A percentile compares a stretch with the other conserved stretches of the same genome.
Evolutionary conservation across 30 jellyfish, hydroid and myxozoan species (phyloP).

Genomic region (Clytia hemisphaerica): DNA sequence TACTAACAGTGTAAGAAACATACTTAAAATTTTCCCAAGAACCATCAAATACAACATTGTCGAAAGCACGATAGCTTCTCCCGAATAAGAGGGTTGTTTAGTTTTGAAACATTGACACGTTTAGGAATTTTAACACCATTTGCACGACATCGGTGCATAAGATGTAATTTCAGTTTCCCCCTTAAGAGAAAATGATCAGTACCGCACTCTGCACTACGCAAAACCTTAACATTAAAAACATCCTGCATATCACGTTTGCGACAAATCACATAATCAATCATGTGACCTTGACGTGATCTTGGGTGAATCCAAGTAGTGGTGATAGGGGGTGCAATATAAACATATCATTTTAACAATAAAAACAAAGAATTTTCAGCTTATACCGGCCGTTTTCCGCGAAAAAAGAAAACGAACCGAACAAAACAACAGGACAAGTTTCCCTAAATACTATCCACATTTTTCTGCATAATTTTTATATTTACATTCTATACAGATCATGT

Average conservation of each 20-base stretch:
- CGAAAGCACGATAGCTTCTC: not conserved
- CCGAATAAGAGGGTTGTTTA: not conserved
- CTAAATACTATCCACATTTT: too few relatives aligned
- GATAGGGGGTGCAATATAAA: constrained; percentile 11
- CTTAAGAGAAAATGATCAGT: constrained; percentile 24
- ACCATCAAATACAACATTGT: not conserved
- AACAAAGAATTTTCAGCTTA: too few relatives aligned
- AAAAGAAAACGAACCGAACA: too few relatives aligned
- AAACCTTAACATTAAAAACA: not conserved
- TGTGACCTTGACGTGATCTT: constrained; percentile 37
- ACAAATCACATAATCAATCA: constrained; percentile 28
- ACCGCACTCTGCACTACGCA: constrained; percentile 37
- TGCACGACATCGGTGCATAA: not conserved
- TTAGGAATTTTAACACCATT: not conserved
- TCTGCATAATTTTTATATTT: too few relatives aligned
- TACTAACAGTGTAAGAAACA: not conserved
- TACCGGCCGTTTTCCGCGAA: too few relatives aligned
- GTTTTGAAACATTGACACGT: constrained; percentile 2
- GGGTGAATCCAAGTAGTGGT: constrained; percentile 51
- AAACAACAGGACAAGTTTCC: too few relatives aligned
- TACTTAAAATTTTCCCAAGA: constrained; percentile 25
- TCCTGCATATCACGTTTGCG: constrained; percentile 6
- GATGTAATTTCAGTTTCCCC: constrained; percentile 2
- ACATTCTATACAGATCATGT: too few relatives aligned
- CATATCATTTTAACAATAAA: too few relatives aligned